A percentile compares a stretch with the other conserved stretches of the same genome.
Conservation (phyloP, 2,797 vertebrate genomes). For the Cottoperca gobio region DNA sequence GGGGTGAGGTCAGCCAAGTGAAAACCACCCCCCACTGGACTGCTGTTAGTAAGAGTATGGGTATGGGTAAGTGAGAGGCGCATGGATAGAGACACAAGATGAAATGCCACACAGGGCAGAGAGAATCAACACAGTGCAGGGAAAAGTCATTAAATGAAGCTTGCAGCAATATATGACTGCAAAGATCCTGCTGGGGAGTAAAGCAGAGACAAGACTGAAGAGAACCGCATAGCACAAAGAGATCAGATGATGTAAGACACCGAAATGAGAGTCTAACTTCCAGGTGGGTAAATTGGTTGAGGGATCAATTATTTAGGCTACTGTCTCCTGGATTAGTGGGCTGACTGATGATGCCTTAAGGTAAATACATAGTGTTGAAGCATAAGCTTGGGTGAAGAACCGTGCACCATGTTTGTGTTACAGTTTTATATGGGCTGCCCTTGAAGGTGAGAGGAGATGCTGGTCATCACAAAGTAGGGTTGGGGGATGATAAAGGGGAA, state of each 20-base stretch:
- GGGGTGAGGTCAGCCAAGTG: conserved; percentile 61
- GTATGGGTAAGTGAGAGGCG: conserved; percentile 23
- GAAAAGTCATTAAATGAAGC: background rate
- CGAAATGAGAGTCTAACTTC: conserved; percentile 43
- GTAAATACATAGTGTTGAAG: background rate
- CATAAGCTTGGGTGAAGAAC: background rate
- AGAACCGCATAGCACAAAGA: conserved; percentile 18
- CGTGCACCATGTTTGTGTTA: background rate
- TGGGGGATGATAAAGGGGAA: background rate
- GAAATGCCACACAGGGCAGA: conserved; percentile 26
- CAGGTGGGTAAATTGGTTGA: conserved; percentile 21
- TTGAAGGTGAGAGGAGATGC: background rate
- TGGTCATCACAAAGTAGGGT: background rate
- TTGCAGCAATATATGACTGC: conserved; percentile 4
- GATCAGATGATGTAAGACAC: conserved; percentile 45
- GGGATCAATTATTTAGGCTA: conserved; percentile 54
- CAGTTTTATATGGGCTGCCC: background rate
- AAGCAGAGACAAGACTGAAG: conserved; percentile 19
- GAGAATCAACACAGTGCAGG: conserved; percentile 11
- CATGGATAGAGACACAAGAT: conserved; percentile 14
- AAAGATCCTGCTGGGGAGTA: conserved; percentile 24
- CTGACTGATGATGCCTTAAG: conserved; percentile 13
- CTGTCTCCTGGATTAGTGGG: conserved; percentile 24
- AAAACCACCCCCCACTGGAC: conserved; percentile 45
- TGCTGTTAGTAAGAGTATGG: conserved; percentile 42